Evolutionary conservation across 2,113 vertebrate species (phyloP), one percentile per base, ranked within the genome.

Genomic region (Ariopsis seemanni): DNA sequence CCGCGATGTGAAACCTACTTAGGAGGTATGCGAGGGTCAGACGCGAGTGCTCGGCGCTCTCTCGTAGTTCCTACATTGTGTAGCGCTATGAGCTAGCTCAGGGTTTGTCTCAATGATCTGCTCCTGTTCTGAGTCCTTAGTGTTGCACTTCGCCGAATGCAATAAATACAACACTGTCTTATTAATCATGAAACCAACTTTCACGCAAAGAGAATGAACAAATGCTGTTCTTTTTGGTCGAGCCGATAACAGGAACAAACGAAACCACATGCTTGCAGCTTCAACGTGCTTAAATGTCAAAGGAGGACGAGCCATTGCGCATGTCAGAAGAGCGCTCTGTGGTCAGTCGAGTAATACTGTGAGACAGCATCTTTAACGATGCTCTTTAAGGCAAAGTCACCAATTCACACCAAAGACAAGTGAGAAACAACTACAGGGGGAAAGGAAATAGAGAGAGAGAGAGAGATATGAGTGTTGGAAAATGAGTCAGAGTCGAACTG

Each of bases 321-420:
- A 30, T 82, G 57, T 67, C 48, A 67, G 30, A 65, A 42, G 71
- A 71, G 17, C 27, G 77, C 63, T 67, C 69, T 80, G 88, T 72
- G 81, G 72, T 62, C 65, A 71, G 78, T 15, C 65, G 48, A 14
- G 67, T 53, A 80, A 81, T 12, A 72, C n/a, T 53, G 75, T 55
- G 77, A 85, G n/a, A 34, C 34, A 72, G n/a, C 7, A 7, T 22
- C 65, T 53, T 53, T 63, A 55, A 48, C 57, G 52, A 22, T 67
- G 27, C 20, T 69, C 74, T 87, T 42, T 48, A 60, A 67, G 4
- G 20, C n/a, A 88, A 67, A 27, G 8, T 20, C 20, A 11, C 52
- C 20, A 4, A 69, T 22, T 42, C 20, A 17, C 27, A 1, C 1
- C 57, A 30, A 52, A 83, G 8, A 65, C 8, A 25, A 77, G n/a